These are phyloP conservation scores for Eubucco bourcierii DNA, from an alignment of 2,113 vertebrate species.

Conservation along the genomic window DNA sequence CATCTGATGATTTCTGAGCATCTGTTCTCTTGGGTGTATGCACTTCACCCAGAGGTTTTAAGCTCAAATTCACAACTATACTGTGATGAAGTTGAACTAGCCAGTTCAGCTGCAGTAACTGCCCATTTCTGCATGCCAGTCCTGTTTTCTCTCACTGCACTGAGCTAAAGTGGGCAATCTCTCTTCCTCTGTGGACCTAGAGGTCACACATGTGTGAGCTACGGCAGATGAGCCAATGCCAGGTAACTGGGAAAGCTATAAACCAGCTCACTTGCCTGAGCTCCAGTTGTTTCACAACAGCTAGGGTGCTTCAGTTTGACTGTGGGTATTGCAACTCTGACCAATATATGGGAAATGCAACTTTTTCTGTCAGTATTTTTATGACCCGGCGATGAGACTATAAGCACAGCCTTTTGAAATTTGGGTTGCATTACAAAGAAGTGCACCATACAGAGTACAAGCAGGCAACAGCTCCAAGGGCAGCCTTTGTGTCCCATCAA, in stretches of 20 bases:
- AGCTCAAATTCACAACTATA: neutral
- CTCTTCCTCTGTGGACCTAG: neutral
- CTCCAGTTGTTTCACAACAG: neutral
- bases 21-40: neutral
- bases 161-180: neutral
- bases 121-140: neutral
- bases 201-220: neutral
- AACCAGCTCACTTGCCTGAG: neutral
- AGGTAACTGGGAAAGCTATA: neutral
- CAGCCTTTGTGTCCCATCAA: neutral
- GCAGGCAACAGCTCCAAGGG: neutral
- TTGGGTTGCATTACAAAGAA: neutral
- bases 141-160: neutral
- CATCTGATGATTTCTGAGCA: neutral
- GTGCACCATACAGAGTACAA: rapidly evolving
- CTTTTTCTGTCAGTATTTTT: neutral
- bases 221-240: neutral
- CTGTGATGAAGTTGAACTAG: neutral
- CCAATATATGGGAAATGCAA: neutral
- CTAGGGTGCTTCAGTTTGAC: neutral
- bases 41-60: neutral
- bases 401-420: neutral
- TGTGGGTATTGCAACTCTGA: neutral
- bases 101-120: neutral
- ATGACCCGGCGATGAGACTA: neutral